Conservation (phyloP, 2,888 invertebrate species). For the Hoplodrina blanda region DNA sequence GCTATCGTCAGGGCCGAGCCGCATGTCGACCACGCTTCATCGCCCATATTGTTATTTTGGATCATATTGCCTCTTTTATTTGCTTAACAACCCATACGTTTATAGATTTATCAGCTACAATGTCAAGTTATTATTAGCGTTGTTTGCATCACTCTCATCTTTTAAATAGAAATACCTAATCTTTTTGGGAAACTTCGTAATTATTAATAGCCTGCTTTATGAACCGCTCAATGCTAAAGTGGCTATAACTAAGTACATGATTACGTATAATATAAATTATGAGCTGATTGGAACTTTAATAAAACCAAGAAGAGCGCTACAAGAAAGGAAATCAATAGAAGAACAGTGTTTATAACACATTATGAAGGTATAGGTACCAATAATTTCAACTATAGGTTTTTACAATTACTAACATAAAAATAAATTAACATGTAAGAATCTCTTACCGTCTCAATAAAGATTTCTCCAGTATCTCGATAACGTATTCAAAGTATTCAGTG, state of each 20-base stretch:
- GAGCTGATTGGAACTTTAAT: neutral
- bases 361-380: neutral
- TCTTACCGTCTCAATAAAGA: slow-evolving; percentile 42
- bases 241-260: no score
- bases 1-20: slow-evolving; percentile 65
- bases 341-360: neutral
- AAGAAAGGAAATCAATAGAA: neutral
- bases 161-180: slow-evolving; percentile 4
- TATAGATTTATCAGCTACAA: slow-evolving; percentile 60
- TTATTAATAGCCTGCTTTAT: slow-evolving; percentile 13
- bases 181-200: slow-evolving; percentile 9
- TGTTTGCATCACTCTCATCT: slow-evolving; percentile 10
- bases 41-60: slow-evolving; percentile 74
- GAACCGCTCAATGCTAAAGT: neutral
- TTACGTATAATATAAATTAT: neutral
- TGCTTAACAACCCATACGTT: slow-evolving; percentile 69
- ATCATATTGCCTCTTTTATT: slow-evolving; percentile 68
- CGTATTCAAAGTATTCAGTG: slow-evolving; percentile 76
- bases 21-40: slow-evolving; percentile 69
- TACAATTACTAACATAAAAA: slow-evolving; percentile 31
- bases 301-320: slow-evolving; percentile 4
- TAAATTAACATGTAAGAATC: slow-evolving; percentile 43
- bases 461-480: slow-evolving; percentile 67
- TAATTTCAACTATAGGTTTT: slow-evolving; percentile 3
- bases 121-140: slow-evolving; percentile 50